These are phyloP conservation scores for Norana najaformis DNA, from an alignment of 2,888 invertebrate genomes.

Conservation along the genomic window DNA sequence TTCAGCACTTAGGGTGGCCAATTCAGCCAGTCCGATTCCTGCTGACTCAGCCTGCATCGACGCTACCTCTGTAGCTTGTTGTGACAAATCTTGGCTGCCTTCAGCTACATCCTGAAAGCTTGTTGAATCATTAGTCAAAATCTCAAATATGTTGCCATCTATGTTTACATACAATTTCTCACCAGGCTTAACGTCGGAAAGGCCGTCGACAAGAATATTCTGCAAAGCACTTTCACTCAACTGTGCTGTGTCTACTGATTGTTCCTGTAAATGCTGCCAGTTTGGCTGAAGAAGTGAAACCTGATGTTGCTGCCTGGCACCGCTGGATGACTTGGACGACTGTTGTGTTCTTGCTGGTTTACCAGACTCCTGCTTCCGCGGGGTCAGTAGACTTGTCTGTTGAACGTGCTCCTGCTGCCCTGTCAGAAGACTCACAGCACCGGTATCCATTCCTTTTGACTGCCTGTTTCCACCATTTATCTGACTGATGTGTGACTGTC, in stretches of 20 bases:
- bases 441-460: not conserved
- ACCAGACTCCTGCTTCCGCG: not conserved
- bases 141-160: not conserved
- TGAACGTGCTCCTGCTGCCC: not conserved
- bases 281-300: conserved; percentile 16
- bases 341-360: conserved; percentile 20
- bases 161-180: not conserved
- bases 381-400: conserved; percentile 7
- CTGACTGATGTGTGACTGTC: conserved; percentile 5
- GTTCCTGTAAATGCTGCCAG: conserved; percentile 15
- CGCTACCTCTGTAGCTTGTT: not conserved
- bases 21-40: conserved; percentile 24
- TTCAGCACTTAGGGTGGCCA: conserved; percentile 19
- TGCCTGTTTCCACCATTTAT: conserved; percentile 9
- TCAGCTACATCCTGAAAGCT: not conserved
- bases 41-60: not conserved
- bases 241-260: not conserved
- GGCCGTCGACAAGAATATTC: not conserved
- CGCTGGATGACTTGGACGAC: not conserved
- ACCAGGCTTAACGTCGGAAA: conserved; percentile 16
- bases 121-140: not conserved
- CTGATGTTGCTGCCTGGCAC: conserved; percentile 22
- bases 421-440: conserved; percentile 1
- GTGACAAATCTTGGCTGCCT: not conserved
- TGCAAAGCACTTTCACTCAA: not conserved